Percentiles rank a stretch among this genome's conserved stretches.
These are phyloP conservation scores for Stylophora pistillata DNA, from an alignment of 64 coral and sea anemone species.

Conservation along the genomic window DNA sequence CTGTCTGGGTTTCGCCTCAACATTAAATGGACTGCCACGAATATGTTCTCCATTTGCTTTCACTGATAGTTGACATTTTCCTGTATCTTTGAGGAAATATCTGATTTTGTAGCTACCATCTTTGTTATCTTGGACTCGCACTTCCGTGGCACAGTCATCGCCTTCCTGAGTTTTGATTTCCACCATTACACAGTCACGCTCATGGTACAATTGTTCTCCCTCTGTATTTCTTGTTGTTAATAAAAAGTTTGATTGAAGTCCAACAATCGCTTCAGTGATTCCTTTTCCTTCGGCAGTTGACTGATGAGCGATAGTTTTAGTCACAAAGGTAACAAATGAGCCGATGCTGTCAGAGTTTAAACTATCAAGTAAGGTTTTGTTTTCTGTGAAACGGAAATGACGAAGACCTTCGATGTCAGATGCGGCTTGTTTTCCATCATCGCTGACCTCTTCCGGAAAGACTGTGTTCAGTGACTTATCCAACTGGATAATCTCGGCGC, in stretches of 20 bases:
- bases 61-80: slow-evolving; percentile 36
- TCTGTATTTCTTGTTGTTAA: background rate
- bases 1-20: slow-evolving; percentile 12
- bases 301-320: background rate
- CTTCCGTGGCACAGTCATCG: background rate
- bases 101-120: background rate
- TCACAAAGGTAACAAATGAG: too few relatives aligned
- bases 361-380: too few relatives aligned
- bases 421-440: background rate
- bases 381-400: too few relatives aligned
- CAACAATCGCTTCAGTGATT: background rate
- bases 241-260: background rate
- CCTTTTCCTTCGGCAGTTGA: background rate
- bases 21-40: slow-evolving; percentile 32
- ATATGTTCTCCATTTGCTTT: slow-evolving; percentile 27
- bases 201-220: background rate
- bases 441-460: background rate
- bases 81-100: slow-evolving; percentile 23
- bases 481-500: background rate
- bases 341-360: too few relatives aligned
- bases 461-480: background rate
- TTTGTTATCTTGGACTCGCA: background rate
- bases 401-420: background rate
- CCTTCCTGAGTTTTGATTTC: background rate
- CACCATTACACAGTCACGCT: background rate